These are phyloP conservation scores for Panagrolaimus sp. DNA, from an alignment of 1,140 invertebrate genomes.

Conservation along the genomic window DNA sequence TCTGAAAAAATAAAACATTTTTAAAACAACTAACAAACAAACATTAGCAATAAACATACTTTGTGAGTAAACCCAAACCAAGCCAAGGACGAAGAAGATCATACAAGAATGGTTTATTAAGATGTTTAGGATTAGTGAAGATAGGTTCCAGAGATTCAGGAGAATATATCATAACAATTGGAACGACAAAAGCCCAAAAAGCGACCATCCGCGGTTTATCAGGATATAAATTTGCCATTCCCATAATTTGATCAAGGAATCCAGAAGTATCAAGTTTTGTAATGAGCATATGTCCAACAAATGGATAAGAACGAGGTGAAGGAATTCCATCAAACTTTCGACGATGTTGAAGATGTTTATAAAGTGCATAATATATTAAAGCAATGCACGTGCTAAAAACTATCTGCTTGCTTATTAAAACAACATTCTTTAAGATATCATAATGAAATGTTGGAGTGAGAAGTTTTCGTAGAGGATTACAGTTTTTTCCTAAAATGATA, in stretches of 20 bases:
- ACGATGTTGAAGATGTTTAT: slow-evolving; percentile 34
- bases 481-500: slow-evolving; percentile 71
- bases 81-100: slow-evolving; percentile 72
- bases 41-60: slow-evolving; percentile 51
- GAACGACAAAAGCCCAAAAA: slow-evolving; percentile 33
- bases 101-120: slow-evolving; percentile 74
- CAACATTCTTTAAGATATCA: slow-evolving; percentile 76
- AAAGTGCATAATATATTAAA: slow-evolving; percentile 19
- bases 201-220: slow-evolving; percentile 33
- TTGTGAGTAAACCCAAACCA: slow-evolving; percentile 76
- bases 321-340: slow-evolving; percentile 26
- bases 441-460: slow-evolving; percentile 87
- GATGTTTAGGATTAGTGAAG: slow-evolving; percentile 69
- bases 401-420: too few relatives aligned
- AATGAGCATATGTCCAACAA: slow-evolving; percentile 41
- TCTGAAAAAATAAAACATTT: slow-evolving; percentile 60
- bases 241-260: slow-evolving; percentile 42
- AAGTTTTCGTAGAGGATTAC: slow-evolving; percentile 75
- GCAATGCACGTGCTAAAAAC: too few relatives aligned
- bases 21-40: neutral
- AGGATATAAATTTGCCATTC: slow-evolving; percentile 44
- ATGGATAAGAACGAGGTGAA: slow-evolving; percentile 40
- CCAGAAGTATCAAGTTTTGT: slow-evolving; percentile 42
- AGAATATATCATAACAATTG: slow-evolving; percentile 49
- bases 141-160: slow-evolving; percentile 65